These are phyloP conservation scores for Carcinoscorpius rotundicauda DNA, from an alignment of 1,140 invertebrate species.

Conservation along the genomic window DNA sequence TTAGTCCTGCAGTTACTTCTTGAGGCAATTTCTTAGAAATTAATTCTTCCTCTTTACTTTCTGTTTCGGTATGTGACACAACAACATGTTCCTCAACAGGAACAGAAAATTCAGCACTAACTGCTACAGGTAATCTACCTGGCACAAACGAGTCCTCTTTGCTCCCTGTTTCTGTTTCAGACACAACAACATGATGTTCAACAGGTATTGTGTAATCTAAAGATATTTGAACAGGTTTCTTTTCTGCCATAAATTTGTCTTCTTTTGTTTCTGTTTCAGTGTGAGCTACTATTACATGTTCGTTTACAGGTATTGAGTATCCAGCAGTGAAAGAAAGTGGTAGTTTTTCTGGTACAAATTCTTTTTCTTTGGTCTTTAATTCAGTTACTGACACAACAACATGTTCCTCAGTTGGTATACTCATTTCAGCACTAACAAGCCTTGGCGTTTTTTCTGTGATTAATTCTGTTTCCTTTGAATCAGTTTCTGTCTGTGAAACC, in stretches of 20 bases:
- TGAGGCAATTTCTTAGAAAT: slow-evolving; percentile 4
- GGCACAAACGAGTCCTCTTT: slow-evolving; percentile 13
- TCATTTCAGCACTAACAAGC: slow-evolving; percentile 6
- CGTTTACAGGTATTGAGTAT: slow-evolving; percentile 1
- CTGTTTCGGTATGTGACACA: slow-evolving; percentile 10
- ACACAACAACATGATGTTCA: slow-evolving; percentile 10
- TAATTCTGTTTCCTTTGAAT: slow-evolving; percentile 18
- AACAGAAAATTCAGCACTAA: slow-evolving; percentile 14
- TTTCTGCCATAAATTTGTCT: not conserved
- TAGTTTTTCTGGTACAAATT: slow-evolving; percentile 2
- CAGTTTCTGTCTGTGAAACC: slow-evolving; percentile 9
- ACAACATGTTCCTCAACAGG: slow-evolving; percentile 15
- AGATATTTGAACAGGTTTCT: slow-evolving; percentile 2
- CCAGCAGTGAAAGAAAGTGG: not conserved
- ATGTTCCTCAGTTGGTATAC: slow-evolving; percentile 16
- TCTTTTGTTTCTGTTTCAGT: slow-evolving; percentile 10
- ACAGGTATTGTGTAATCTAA: slow-evolving; percentile 2
- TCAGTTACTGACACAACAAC: slow-evolving; percentile 19
- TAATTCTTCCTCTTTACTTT: slow-evolving; percentile 14
- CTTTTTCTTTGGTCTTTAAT: slow-evolving; percentile 12
- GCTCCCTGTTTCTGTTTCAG: slow-evolving; percentile 2
- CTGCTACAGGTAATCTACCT: slow-evolving; percentile 11
- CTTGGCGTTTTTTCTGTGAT: slow-evolving; percentile 9
- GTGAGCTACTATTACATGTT: slow-evolving; percentile 3
- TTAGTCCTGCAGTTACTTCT: slow-evolving; percentile 8